Base-by-base conservation (phyloP, 2,797 vertebrate genomes). In the Cetoscarus ocellatus region DNA sequence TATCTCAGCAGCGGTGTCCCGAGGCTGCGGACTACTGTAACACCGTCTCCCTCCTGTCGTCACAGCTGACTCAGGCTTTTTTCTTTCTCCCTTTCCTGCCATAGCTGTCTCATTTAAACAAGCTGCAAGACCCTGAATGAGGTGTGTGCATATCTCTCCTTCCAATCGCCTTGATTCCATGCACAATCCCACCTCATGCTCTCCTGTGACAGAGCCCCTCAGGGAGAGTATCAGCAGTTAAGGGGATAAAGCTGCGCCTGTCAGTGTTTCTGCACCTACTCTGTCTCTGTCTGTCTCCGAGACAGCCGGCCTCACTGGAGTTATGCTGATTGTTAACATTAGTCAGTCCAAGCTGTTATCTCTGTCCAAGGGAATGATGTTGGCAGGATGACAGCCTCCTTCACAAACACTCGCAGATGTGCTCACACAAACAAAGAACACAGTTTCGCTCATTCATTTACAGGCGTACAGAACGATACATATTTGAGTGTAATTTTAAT, bases 401-500 rank as follows among this genome's bases (percentile, higher is more conserved):
- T 34, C 43, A 57, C 67, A 77, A 71, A 75, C 67, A 56, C 64
- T 60, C 81, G 73, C 55, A 70, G 19, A 73, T 67, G 55, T 57
- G 38, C 44, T 54, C 53, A 66, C 48, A 52, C 54, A 69, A 54
- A 85, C 69, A 82, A 73, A 84, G 63, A 47, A 68, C 45, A 78
- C 34, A 84, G 64, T 75, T 61, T 61, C 44, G 49, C 62, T 62
- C 59, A 50, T 27, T 34, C 62, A 49, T 77, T 81, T 70, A 79
- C 73, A 78, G 53, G 12, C 83, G 63, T 44, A 44, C 66, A 68
- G 56, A 73, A 60, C 63, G 53, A 83, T 70, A 60, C 81, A 87
- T 84, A 88, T 83, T 89, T 90, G 17, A 75, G 73, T 65, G 65
- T 58, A 82, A 86, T 86, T 89, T 87, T 69, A 86, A 93, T 88